A percentile compares a stretch with the other conserved stretches of the same genome.
Evolutionary conservation across 2,113 vertebrate species (phyloP).

Genomic region (Burhinus oedicnemus): DNA sequence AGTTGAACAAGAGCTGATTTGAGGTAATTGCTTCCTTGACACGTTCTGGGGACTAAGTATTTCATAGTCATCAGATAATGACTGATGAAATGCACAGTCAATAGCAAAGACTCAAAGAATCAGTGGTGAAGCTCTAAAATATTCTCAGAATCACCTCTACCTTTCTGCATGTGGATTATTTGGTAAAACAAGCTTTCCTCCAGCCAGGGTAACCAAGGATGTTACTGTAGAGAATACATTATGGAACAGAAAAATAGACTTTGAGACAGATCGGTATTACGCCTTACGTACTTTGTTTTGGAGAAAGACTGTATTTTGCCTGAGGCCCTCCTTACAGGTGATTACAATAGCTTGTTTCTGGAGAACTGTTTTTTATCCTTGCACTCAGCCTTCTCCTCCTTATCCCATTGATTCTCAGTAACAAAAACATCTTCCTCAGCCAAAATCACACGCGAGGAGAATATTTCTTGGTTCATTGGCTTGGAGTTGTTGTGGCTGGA

Average conservation of each 20-base stretch:
- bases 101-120: background rate
- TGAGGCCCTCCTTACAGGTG: background rate
- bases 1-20: constrained; percentile 13
- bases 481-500: background rate
- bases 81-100: background rate
- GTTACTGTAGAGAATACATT: background rate
- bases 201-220: background rate
- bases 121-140: background rate
- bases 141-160: background rate
- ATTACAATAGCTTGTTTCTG: background rate
- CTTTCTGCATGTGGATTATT: background rate
- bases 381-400: background rate
- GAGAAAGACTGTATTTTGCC: background rate
- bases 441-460: background rate
- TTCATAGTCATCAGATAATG: background rate
- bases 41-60: background rate
- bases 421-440: background rate
- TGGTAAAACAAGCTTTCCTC: background rate
- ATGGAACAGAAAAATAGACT: background rate
- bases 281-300: background rate
- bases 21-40: constrained; percentile 8
- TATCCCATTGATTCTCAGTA: background rate
- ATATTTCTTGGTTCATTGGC: background rate
- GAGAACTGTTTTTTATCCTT: background rate
- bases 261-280: background rate